These are phyloP conservation scores for Drosophila melanosoma DNA, from an alignment of 2,888 invertebrate genomes.

Conservation along the genomic window DNA sequence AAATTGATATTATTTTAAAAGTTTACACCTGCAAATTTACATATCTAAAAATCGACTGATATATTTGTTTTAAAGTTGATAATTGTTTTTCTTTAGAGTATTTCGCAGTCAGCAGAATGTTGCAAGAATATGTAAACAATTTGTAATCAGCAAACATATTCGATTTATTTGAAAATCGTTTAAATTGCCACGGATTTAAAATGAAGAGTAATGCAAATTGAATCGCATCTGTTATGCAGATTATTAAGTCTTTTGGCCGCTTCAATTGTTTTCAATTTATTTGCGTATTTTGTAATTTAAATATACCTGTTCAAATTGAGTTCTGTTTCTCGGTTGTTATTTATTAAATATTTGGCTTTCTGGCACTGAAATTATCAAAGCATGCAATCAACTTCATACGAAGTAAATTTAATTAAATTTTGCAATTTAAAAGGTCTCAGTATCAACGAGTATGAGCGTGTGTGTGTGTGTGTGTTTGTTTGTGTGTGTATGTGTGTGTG, in stretches of 20 bases:
- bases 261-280: slow-evolving; percentile 35
- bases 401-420: slow-evolving; percentile 65
- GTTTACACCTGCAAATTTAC: neutral
- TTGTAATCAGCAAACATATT: neutral
- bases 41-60: neutral
- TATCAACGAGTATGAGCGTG: neutral
- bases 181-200: neutral
- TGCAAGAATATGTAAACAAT: neutral
- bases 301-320: slow-evolving; percentile 31
- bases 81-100: neutral
- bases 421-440: slow-evolving; percentile 51
- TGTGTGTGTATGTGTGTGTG: neutral
- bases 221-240: slow-evolving; percentile 2
- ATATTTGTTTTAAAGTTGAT: neutral
- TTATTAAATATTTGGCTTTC: slow-evolving; percentile 49
- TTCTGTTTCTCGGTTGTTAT: slow-evolving; percentile 25
- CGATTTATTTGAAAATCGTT: slow-evolving; percentile 13
- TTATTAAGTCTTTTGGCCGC: slow-evolving; percentile 12
- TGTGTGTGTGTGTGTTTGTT: neutral
- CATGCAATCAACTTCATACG: slow-evolving; percentile 52
- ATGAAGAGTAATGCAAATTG: neutral
- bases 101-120: neutral
- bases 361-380: slow-evolving; percentile 51
- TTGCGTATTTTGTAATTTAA: neutral
- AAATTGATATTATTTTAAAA: neutral